Base-by-base conservation (phyloP, 2,113 vertebrate species). In the Brachirus orientalis region DNA sequence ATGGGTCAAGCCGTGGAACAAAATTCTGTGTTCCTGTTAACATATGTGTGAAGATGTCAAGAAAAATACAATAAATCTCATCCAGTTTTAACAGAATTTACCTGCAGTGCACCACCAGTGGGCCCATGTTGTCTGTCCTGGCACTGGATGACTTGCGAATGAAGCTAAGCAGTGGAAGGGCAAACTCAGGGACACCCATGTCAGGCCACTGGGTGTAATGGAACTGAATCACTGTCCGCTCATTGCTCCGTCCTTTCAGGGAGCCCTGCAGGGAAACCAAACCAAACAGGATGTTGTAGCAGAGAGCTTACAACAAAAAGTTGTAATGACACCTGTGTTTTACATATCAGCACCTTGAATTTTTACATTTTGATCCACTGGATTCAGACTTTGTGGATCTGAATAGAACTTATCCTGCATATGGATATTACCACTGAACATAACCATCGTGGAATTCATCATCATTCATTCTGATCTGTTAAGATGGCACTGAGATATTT, bases 181-280 rank as follows among this genome's bases (percentile, higher is more conserved):
- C 86, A 4, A 96, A 95, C 3, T 97, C 95, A 0, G 97, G 96
- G 51, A 97, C 96, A 0, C 98, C 97, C 96, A 97, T 97, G 86
- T 98, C 97, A 10, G 98, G 97, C 98, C 98, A 99, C 84, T 97
- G 97, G 9, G 97, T 99, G 79, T 98, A 99, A 69, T 99, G 97
- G 86, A 94, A 99, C 73, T 99, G 98, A 0, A 86, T 92, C 35
- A 99, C 92, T 2, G 88, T 58, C 1, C 94, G 95, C n/a, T 96
- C 97, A 36, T 80, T 92, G 28, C 82, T 77, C 46, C 92, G 89
- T 62, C 94, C 94, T 84, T 94, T 98, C 89, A 94, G 94, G 50
- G 95, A 98, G n/a, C 94, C 94, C 97, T 99, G 77, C 16, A 38
- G 36, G 40, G 2, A n/a, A 17, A 60, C 8, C 22, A 33, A 35